Base-by-base conservation (phyloP, 1,140 invertebrate species). In the Neodiprion virginianus region DNA sequence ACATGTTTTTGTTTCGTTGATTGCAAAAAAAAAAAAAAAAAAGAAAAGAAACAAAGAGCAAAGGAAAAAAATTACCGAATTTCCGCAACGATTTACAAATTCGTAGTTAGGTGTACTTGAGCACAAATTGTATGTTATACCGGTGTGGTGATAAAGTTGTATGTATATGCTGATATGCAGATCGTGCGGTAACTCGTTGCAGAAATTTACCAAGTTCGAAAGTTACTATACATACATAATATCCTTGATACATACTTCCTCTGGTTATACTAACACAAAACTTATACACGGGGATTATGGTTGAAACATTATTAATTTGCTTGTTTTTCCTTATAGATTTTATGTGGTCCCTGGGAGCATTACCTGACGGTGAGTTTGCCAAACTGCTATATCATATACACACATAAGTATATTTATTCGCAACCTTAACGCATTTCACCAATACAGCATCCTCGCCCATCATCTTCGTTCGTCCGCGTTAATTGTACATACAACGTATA, bases 281-380 rank as follows among this genome's bases (percentile, higher is more conserved):
- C 50, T 53, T 53, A n/a, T 53, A 53, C 10, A n/a, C 10, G 50
- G 50, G 50, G n/a, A 2, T 53, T 53, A 2, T 11, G 50, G 50
- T 53, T 53, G 50, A 53, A 53, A 53, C 50, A 79, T 84, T 86
- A 84, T 83, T 89, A 87, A 88, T 86, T 79, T 11, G 75, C 91
- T 90, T 92, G 91, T 94, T 92, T 92, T 90, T 92, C 90, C 92
- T 95, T 94, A 90, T 95, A 97, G 96, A 97, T 95, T 96, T 97
- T 93, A 97, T 97, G 94, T 97, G 96, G 96, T 96, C 96, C 90
- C 93, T 97, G 93, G 96, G 96, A 93, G 95, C 95, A 92, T 94
- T 97, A 92, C 96, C 96, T 91, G 96, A 97, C 92, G 96, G 96
- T 97, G 92, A 95, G 95, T 94, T 83, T 69, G 79, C 71, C 66